These are phyloP conservation scores for Cyprinus carpio DNA, from an alignment of 2,113 vertebrate species.

Conservation along the genomic window DNA sequence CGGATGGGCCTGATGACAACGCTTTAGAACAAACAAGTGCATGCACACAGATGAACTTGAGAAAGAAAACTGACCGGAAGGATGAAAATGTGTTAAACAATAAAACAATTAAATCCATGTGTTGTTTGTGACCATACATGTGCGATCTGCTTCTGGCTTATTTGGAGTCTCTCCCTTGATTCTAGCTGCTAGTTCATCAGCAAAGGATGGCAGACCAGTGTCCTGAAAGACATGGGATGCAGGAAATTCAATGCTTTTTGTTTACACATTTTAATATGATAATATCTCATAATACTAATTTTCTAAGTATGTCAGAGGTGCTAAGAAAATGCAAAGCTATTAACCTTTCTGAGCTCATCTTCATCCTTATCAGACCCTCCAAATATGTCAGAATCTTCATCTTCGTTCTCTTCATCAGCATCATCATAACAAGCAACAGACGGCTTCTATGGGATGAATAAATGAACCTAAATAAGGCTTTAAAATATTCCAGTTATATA, in stretches of 20 bases:
- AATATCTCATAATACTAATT: neutral
- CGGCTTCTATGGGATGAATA: conserved; percentile 63
- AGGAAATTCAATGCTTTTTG: neutral
- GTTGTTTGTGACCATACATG: conserved; percentile 68
- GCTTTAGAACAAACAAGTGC: conserved; percentile 60
- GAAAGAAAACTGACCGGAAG: conserved; percentile 21
- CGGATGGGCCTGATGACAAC: conserved; percentile 65
- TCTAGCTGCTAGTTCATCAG: conserved; percentile 90
- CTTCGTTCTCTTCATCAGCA: conserved; percentile 77
- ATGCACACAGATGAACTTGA: conserved; percentile 44
- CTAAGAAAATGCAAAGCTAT: neutral
- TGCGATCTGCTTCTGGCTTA: conserved; percentile 70
- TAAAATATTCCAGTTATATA: no score
- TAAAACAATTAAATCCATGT: neutral
- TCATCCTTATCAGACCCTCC: conserved; percentile 90
- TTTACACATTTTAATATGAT: neutral
- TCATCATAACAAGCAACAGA: conserved; percentile 86
- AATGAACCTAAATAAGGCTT: neutral
- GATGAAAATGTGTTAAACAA: conserved; percentile 14
- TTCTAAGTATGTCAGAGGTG: neutral
- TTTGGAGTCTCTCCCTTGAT: conserved; percentile 81
- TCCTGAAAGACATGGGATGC: conserved; percentile 59
- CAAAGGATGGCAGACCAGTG: conserved; percentile 82
- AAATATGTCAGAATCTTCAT: conserved; percentile 89
- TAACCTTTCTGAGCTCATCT: conserved; percentile 71